Base-by-base conservation (phyloP, 1,140 invertebrate genomes). In the Saccostrea echinata region DNA sequence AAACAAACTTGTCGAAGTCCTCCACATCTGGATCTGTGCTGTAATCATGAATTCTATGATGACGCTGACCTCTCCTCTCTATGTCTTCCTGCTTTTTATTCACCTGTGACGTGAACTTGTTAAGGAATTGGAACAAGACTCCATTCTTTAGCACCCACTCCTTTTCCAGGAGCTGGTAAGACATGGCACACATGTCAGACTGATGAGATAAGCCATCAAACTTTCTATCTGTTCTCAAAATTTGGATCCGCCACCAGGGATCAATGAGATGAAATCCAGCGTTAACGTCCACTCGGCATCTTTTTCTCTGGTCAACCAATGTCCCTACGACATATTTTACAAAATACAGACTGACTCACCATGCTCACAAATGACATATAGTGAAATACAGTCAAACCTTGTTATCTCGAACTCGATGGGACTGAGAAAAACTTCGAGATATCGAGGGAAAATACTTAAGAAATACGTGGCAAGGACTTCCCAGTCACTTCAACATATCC, bases 161-260 rank as follows among this genome's bases (percentile, higher is more conserved):
- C n/a, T 68, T 68, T n/a, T 35, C 43, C 33, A 85, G 61, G 8
- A 85, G 84, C 43, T 51, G 57, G 33, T 85, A 85, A 3, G 84
- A 85, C 16, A 85, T 9, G 51, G 84, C 84, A 51, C 51, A 68
- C 24, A 16, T 43, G 61, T 64, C 84, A 61, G 9, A 3, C 33
- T 1, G 55, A 53, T 85, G 64, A n/a, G 11, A 68, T 16, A 51
- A 43, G 68, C 61, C 57, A n/a, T 85, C 64, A 27, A 13, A 35
- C 21, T 51, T 51, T 13, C 33, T 68, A 12, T 85, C 57, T 57
- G 89, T 92, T 27, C 90, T 84, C 27, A 90, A 33, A 13, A 89
- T 90, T 68, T 68, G 89, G 9, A 91, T 86, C 57, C 89, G 84
- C 92, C 92, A 93, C 91, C 90, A 93, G 0, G 88, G 91, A 33